phyloP scores from a whole-genome alignment of 2,797 vertebrate genomes.

The Threskiornis aethiopicus region DNA sequence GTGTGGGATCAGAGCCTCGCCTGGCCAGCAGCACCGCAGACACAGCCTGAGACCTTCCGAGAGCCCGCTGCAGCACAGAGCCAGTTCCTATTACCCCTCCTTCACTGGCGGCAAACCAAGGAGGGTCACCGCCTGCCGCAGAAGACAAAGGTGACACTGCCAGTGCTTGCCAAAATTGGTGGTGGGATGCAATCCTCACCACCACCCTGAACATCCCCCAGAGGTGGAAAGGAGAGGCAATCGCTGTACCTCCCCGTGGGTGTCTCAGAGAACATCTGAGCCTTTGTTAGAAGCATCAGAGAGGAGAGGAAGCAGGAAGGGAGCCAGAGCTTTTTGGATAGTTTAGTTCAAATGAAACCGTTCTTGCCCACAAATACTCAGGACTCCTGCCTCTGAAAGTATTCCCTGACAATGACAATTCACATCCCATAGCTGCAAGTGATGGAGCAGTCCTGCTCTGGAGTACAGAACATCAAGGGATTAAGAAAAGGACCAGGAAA shows the following conservation, averaged over 20 bases:
- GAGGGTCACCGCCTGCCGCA: not conserved
- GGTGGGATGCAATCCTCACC: not conserved
- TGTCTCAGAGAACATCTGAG: not conserved
- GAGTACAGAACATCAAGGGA: not conserved
- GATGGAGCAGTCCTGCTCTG: not conserved
- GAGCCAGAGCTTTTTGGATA: not conserved
- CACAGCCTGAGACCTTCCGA: not conserved
- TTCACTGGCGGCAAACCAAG: not conserved
- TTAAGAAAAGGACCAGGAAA: not conserved
- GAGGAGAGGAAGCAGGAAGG: not conserved
- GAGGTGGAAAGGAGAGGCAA: not conserved
- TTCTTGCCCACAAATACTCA: not conserved
- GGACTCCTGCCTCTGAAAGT: not conserved
- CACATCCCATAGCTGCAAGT: not conserved
- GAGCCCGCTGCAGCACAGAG: fast-evolving
- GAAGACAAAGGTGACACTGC: not conserved
- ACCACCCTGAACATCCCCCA: too few relatives aligned
- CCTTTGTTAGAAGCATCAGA: not conserved
- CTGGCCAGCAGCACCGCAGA: not conserved
- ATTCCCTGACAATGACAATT: not conserved
- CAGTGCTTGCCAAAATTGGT: not conserved
- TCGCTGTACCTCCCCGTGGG: fast-evolving
- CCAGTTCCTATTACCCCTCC: not conserved
- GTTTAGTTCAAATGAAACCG: not conserved
- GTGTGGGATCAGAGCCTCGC: fast-evolving